A percentile compares a stretch with the other conserved stretches of the same genome.
Evolutionary conservation across 2,888 invertebrate species (phyloP).

Genomic region (Acleris holmiana): DNA sequence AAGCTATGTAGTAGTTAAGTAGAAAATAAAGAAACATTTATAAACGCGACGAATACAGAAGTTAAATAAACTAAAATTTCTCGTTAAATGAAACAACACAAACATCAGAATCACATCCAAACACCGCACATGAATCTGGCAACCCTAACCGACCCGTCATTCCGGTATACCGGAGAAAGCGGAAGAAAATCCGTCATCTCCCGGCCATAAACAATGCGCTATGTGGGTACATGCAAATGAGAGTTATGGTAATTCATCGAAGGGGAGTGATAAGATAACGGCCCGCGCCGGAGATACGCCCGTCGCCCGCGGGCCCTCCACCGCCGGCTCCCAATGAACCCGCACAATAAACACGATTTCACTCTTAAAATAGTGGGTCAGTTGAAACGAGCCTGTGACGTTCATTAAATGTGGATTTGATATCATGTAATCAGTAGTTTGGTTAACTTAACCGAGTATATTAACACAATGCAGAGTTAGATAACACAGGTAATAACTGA

Average conservation of each 20-base stretch:
- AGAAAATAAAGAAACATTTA: too few relatives aligned
- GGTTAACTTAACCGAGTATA: too few relatives aligned
- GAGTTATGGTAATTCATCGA: constrained; percentile 79
- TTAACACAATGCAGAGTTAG: too few relatives aligned
- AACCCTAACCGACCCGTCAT: constrained; percentile 40
- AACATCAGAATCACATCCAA: constrained; percentile 35
- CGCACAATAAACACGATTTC: constrained; percentile 62
- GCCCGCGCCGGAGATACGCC: constrained; percentile 71
- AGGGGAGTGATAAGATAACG: constrained; percentile 78
- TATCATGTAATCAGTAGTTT: too few relatives aligned
- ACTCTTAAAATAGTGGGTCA: constrained; percentile 49
- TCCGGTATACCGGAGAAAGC: constrained; percentile 57
- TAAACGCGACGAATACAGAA: background rate
- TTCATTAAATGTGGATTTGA: background rate
- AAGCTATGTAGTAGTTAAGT: too few relatives aligned
- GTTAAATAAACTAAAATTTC: background rate
- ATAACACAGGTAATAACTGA: too few relatives aligned
- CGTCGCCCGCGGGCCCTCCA: constrained; percentile 41
- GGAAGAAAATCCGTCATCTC: constrained; percentile 83
- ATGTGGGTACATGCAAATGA: constrained; percentile 78
- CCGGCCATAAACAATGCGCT: constrained; percentile 75
- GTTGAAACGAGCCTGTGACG: background rate
- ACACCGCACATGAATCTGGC: constrained; percentile 31
- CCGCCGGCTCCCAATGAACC: constrained; percentile 34
- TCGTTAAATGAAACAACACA: constrained; percentile 3